Base-by-base conservation (phyloP, 2,888 invertebrate genomes). In the Cyclophora punctaria region DNA sequence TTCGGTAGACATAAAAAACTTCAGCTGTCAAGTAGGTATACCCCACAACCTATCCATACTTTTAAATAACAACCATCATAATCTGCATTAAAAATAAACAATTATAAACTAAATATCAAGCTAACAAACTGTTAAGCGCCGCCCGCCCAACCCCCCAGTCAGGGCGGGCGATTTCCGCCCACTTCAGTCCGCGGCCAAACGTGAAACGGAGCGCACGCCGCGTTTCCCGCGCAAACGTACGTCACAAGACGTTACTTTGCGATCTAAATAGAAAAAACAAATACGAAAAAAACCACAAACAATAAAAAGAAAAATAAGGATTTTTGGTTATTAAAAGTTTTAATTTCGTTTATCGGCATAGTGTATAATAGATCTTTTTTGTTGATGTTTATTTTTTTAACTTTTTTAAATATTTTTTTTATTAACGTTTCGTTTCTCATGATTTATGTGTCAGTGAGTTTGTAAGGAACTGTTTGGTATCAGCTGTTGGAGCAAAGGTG, bases 141-240 rank as follows among this genome's bases (percentile, higher is more conserved):
- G 60, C 62, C 69, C 66, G 68, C 72, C 73, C 66, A 66, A 59
- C 58, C 58, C 55, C 59, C 63, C 60, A 63, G 60, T 58, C 58
- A 65, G 71, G 70, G 67, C 72, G 71, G 69, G 67, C 64, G 69
- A 62, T 60, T 73, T 69, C 76, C 73, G 74, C 79, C 73, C 75
- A 74, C 75, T 44, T 44, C 58, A 81, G 80, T 81, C 57, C 53
- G 51, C 53, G 62, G 48, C 56, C 53, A 60, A 63, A 55, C 75
- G 73, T 66, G 64, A 49, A 50, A 51, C 49, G 46, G 58, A 59
- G 54, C 66, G 66, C 63, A 75, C 81, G 75, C 47, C 81, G 47
- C 34, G 35, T 48, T 63, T 57, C 57, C 56, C 64, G 70, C 73
- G 66, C 52, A 53, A 55, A 40, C 41, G 48, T 55, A 61, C 58